Percentiles rank a stretch among this genome's conserved stretches.
phyloP scores from a whole-genome alignment of 1,140 invertebrate species.

The Drosophila subobscura region DNA sequence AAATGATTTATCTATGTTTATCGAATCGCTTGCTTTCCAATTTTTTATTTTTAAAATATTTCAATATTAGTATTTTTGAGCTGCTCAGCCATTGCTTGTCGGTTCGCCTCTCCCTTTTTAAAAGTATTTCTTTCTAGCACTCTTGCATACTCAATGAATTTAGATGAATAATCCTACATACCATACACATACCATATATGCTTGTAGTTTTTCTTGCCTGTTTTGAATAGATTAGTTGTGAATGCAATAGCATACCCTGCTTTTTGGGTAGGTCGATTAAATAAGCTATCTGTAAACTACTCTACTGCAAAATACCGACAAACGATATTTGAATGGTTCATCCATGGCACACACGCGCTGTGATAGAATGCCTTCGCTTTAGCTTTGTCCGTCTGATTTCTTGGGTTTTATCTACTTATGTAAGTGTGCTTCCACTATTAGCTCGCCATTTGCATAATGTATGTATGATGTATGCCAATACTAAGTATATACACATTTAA shows the following conservation, averaged over 20 bases:
- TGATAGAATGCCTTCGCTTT: slow-evolving; percentile 10
- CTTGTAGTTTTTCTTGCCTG: not conserved
- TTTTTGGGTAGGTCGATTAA: not conserved
- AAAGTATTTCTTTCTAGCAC: too few relatives aligned
- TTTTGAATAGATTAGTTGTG: not conserved
- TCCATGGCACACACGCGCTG: not conserved
- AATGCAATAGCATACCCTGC: not conserved
- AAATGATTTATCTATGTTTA: too few relatives aligned
- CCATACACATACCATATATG: too few relatives aligned
- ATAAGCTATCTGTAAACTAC: not conserved
- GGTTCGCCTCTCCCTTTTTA: too few relatives aligned
- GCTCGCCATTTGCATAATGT: not conserved
- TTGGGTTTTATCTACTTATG: not conserved
- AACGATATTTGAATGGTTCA: not conserved
- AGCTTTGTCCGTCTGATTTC: slow-evolving; percentile 13
- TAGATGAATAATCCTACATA: too few relatives aligned
- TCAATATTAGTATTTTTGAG: too few relatives aligned
- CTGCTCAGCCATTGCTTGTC: too few relatives aligned
- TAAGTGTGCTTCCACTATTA: not conserved
- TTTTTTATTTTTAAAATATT: too few relatives aligned
- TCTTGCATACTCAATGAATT: too few relatives aligned
- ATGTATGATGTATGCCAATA: not conserved
- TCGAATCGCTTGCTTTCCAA: too few relatives aligned
- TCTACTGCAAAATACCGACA: not conserved
- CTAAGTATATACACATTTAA: slow-evolving; percentile 8